phyloP scores from a whole-genome alignment of 2,888 invertebrate genomes.

The Noctuana brunneofusca region DNA sequence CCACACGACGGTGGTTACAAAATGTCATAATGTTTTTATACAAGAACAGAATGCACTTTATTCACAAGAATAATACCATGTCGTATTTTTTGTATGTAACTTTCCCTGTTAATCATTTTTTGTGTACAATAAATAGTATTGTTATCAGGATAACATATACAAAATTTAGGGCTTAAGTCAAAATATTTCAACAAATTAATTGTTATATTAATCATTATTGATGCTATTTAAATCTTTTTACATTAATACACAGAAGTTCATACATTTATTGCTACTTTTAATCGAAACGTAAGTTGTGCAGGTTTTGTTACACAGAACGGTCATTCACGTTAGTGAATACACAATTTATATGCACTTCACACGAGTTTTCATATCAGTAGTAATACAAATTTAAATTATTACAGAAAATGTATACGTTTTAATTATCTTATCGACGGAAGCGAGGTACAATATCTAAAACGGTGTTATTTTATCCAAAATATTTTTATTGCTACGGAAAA shows the following conservation, averaged over 20 bases:
- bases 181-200: too few species aligned
- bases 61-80: neutral
- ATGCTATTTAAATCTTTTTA: too few species aligned
- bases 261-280: too few species aligned
- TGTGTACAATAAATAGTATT: too few species aligned
- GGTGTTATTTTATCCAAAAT: constrained; percentile 32
- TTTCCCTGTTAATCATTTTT: too few species aligned
- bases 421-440: constrained; percentile 31
- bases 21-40: constrained; percentile 26
- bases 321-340: neutral
- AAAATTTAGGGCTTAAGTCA: too few species aligned
- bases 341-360: neutral
- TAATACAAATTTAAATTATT: constrained; percentile 18
- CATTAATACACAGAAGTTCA: too few species aligned
- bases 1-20: constrained; percentile 24
- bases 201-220: too few species aligned
- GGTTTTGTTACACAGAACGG: neutral
- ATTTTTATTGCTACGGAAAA: constrained; percentile 28
- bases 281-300: too few species aligned
- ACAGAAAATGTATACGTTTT: constrained; percentile 24
- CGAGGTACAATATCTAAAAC: constrained; percentile 27
- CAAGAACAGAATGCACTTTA: constrained; percentile 4
- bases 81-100: neutral
- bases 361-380: constrained; percentile 17
- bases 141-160: too few species aligned